phyloP scores from a whole-genome alignment of 1,140 invertebrate species.

The Lanistes nyassanus region DNA sequence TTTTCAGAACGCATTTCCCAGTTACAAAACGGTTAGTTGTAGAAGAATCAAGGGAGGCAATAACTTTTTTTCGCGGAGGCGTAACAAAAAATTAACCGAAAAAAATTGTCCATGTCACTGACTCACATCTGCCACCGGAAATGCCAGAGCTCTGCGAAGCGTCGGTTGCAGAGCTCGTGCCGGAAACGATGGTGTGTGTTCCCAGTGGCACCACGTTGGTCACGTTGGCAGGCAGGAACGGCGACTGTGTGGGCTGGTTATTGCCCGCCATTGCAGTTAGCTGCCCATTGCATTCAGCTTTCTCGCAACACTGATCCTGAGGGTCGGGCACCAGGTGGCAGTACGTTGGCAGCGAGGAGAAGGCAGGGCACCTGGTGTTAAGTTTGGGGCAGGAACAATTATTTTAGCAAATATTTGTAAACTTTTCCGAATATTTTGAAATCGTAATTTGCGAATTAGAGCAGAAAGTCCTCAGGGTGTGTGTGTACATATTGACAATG shows the following conservation, averaged over 20 bases:
- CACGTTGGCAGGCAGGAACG: slow-evolving; percentile 29
- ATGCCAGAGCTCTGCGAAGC: not conserved
- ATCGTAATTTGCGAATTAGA: too few relatives aligned
- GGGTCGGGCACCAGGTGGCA: slow-evolving; percentile 40
- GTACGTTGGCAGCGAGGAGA: slow-evolving; percentile 31
- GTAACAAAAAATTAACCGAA: too few relatives aligned
- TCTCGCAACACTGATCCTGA: slow-evolving; percentile 37
- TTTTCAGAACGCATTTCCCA: too few relatives aligned
- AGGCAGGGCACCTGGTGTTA: slow-evolving; percentile 36
- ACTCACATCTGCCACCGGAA: slow-evolving; percentile 17
- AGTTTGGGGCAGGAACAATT: too few relatives aligned
- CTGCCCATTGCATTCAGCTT: slow-evolving; percentile 32
- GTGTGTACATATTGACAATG: not conserved
- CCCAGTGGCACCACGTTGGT: slow-evolving; percentile 40
- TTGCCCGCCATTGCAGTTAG: slow-evolving; percentile 25
- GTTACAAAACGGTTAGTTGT: too few relatives aligned
- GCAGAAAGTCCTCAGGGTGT: too few relatives aligned
- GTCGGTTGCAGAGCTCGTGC: slow-evolving; percentile 7
- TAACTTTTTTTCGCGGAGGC: too few relatives aligned
- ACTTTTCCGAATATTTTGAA: too few relatives aligned
- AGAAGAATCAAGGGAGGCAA: too few relatives aligned
- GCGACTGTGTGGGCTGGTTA: slow-evolving; percentile 29
- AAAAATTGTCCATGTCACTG: too few relatives aligned
- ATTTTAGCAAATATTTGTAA: too few relatives aligned
- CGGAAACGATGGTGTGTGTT: slow-evolving; percentile 28